A percentile compares a stretch with the other conserved stretches of the same genome.
Conservation (phyloP, 2,797 vertebrate genomes). For the Pseudochirops corinnae region DNA sequence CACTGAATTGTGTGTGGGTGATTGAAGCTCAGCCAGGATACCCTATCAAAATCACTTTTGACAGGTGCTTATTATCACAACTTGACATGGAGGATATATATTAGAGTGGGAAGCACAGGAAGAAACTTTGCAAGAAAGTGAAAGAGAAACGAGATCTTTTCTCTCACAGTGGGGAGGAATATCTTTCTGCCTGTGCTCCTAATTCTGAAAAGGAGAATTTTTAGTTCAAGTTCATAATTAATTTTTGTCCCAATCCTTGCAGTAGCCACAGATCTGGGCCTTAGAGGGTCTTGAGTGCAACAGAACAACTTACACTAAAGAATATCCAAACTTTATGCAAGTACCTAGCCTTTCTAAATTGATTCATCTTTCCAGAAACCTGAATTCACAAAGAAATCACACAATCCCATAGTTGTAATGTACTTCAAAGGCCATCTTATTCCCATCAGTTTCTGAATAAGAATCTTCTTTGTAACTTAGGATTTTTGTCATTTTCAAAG, state of each 20-base stretch:
- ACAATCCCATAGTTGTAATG: background rate
- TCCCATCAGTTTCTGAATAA: background rate
- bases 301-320: background rate
- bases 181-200: background rate
- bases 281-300: background rate
- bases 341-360: slow-evolving; percentile 3
- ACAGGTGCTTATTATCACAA: slow-evolving; percentile 88
- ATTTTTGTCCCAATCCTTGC: background rate
- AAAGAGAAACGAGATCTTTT: background rate
- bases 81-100: background rate
- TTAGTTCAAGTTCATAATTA: background rate
- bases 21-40: slow-evolving; percentile 98
- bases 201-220: slow-evolving; percentile 25
- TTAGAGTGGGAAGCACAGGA: rapidly evolving
- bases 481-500: background rate
- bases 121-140: background rate
- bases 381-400: background rate
- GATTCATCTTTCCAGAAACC: background rate
- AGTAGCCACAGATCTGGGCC: background rate
- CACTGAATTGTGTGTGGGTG: slow-evolving; percentile 98
- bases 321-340: slow-evolving; percentile 25
- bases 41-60: slow-evolving; percentile 99
- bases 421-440: background rate
- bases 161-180: background rate
- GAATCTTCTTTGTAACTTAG: rapidly evolving